Evolutionary conservation across 2,888 invertebrate genomes (phyloP).

Genomic region (Hirtodrosophila trivittata): DNA sequence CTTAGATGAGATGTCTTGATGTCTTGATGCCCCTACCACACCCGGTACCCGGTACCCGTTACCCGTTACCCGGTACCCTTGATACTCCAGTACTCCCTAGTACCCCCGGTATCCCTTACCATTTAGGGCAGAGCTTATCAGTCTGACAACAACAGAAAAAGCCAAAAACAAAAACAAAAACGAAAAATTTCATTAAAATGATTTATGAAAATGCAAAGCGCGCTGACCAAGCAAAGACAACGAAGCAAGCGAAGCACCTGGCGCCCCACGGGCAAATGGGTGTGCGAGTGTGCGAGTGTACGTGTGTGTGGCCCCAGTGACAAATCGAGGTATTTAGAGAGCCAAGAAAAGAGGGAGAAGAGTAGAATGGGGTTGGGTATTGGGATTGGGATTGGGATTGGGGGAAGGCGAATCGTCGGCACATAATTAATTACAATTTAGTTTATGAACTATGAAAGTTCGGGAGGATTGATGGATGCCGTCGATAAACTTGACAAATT

Average conservation of each 20-base stretch:
- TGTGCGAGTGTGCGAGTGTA: too few species aligned
- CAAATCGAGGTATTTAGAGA: conserved; percentile 64
- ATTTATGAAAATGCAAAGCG: conserved; percentile 77
- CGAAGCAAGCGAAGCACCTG: conserved; percentile 47
- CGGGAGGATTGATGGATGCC: conserved; percentile 64
- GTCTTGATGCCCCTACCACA: conserved; percentile 39
- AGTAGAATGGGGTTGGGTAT: too few species aligned
- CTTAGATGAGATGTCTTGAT: conserved; percentile 78
- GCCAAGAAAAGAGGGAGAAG: conserved; percentile 3
- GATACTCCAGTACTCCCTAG: neutral
- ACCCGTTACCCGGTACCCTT: too few species aligned
- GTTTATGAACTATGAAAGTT: conserved; percentile 66
- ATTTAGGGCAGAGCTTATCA: conserved; percentile 49
- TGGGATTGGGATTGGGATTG: too few species aligned
- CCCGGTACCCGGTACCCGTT: conserved; percentile 12
- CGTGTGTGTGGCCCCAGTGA: conserved; percentile 47
- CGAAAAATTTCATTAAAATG: conserved; percentile 76
- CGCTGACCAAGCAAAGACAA: conserved; percentile 61
- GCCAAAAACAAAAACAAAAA: conserved; percentile 39
- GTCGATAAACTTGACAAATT: conserved; percentile 73
- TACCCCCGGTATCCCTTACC: neutral
- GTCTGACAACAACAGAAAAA: conserved; percentile 28
- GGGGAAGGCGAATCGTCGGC: conserved; percentile 39
- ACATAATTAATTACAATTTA: conserved; percentile 76
- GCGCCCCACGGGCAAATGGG: conserved; percentile 25